phyloP scores from a whole-genome alignment of 2,797 vertebrate genomes.

The Sylvilagus floridanus region DNA sequence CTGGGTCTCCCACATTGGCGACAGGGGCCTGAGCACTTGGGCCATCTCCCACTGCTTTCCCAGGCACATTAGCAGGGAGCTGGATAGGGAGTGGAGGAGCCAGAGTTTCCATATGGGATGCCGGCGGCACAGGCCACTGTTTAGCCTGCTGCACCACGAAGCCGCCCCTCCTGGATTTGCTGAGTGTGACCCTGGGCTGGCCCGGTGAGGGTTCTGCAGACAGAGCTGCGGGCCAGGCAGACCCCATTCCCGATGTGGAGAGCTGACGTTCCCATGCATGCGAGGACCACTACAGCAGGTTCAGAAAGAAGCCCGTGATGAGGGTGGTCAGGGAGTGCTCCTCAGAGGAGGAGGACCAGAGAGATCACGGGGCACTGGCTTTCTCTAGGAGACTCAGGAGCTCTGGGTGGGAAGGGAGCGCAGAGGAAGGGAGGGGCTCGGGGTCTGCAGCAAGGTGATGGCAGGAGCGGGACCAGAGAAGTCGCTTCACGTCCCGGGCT shows the following conservation, averaged over 20 bases:
- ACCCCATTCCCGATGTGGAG: background rate
- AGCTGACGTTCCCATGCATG: background rate
- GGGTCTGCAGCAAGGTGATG: fast-evolving
- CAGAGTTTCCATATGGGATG: no score
- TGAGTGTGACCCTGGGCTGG: background rate
- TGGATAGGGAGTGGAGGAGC: no score
- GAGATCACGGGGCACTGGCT: fast-evolving
- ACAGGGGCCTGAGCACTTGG: no score
- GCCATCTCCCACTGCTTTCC: no score
- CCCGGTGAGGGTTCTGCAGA: background rate
- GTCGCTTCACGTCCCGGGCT: background rate
- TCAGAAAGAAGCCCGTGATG: background rate
- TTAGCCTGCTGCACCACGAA: no score
- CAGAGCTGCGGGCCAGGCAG: background rate
- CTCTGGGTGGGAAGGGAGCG: no score
- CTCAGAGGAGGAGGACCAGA: background rate
- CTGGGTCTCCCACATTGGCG: no score
- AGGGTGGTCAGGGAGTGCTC: background rate
- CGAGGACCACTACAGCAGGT: background rate
- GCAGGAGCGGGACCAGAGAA: background rate
- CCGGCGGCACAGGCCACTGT: no score
- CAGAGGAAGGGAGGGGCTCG: background rate
- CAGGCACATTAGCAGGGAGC: no score
- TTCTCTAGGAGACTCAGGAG: background rate
- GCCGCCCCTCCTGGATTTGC: no score